phyloP scores from a whole-genome alignment of 2,797 vertebrate species.

The Coendou prehensilis region DNA sequence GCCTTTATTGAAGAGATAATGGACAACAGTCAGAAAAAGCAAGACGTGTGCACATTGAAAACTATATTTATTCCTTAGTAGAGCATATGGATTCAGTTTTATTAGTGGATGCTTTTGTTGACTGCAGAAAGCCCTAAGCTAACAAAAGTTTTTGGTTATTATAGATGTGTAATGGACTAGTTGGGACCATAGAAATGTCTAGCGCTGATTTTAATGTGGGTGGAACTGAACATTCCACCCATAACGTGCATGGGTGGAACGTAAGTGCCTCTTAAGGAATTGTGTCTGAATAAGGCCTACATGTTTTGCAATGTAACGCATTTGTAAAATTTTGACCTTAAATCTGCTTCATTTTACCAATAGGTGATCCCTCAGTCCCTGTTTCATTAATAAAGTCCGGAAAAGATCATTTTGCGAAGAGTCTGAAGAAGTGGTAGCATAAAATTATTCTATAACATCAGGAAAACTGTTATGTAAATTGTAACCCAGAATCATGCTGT shows the following conservation, averaged over 20 bases:
- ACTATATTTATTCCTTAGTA: not conserved
- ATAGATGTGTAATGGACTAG: not conserved
- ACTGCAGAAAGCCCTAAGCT: not conserved
- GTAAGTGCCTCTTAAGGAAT: not conserved
- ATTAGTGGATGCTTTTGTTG: not conserved
- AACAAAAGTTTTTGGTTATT: not conserved
- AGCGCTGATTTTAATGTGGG: not conserved
- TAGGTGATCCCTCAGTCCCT: not conserved
- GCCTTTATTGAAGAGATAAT: not conserved
- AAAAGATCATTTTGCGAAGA: not conserved
- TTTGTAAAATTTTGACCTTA: not conserved
- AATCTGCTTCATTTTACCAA: not conserved
- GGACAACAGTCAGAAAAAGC: not conserved
- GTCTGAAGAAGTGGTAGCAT: not conserved
- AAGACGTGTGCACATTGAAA: not conserved
- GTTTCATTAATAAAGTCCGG: not conserved
- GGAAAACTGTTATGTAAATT: constrained; percentile 5
- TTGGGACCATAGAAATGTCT: not conserved
- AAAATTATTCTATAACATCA: not conserved
- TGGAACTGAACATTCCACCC: not conserved
- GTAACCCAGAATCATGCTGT: not conserved
- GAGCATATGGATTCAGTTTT: not conserved
- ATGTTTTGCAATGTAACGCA: not conserved
- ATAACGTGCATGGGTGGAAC: too few relatives aligned
- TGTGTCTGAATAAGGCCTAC: not conserved